phyloP scores from a whole-genome alignment of 2,888 invertebrate genomes.

The Amphipoea oculea region DNA sequence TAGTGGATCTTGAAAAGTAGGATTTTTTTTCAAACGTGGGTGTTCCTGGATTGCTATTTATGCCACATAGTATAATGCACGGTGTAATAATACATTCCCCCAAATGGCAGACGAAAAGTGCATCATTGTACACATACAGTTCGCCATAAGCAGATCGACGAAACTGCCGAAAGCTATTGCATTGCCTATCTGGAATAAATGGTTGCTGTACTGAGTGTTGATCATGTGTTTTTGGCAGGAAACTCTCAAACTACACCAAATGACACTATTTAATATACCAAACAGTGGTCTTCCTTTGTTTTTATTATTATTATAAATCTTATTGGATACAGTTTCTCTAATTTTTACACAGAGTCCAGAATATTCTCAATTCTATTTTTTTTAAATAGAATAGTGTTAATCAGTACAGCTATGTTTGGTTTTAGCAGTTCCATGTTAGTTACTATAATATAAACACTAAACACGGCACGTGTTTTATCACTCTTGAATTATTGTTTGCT shows the following conservation, averaged over 20 bases:
- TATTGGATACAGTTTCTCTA: not conserved
- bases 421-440: not conserved
- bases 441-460: slow-evolving; percentile 15
- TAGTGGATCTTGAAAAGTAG: slow-evolving; percentile 5
- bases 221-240: not conserved
- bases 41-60: slow-evolving; percentile 38
- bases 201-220: not conserved
- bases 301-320: not conserved
- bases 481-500: slow-evolving; percentile 34
- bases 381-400: not conserved
- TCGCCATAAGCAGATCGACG: not conserved
- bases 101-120: slow-evolving; percentile 16
- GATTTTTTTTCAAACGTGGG: slow-evolving; percentile 25
- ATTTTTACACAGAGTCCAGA: not conserved
- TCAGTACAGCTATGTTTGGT: not conserved
- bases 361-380: not conserved
- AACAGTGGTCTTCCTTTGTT: not conserved
- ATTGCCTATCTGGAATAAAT: not conserved
- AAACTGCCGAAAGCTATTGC: not conserved
- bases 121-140: slow-evolving; percentile 6
- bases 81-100: not conserved
- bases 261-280: not conserved
- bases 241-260: not conserved
- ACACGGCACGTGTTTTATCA: slow-evolving; percentile 48
- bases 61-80: slow-evolving; percentile 9